Base-by-base conservation (phyloP, 2,888 invertebrate genomes). In the Monoplex corrugatus region DNA sequence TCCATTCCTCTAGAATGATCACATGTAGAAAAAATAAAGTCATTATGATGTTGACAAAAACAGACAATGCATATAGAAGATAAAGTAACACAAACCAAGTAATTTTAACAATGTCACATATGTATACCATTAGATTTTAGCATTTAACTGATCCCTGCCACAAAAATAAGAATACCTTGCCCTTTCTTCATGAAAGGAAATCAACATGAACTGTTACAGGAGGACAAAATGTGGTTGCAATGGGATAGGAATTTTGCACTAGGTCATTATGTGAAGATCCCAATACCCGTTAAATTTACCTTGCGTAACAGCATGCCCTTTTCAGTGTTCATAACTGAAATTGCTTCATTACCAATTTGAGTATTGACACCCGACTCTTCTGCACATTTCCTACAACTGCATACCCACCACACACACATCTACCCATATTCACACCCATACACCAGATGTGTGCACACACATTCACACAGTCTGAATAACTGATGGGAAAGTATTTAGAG, bases 201-300 rank as follows among this genome's bases (percentile, higher is more conserved):
- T 19, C 57, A 57, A 57, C 57, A 13, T 57, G 57, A 57, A 57
- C 57, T 57, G 57, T 57, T 23, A 57, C 57, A 57, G 57, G 57
- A 23, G 57, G 57, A 23, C 57, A 2, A 23, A 23, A 57, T 19
- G n/a, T n/a, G n/a, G n/a, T n/a, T n/a, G 35, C 16, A n/a, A 16
- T 1, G n/a, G 28, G 28, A 32, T 72, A 32, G 72, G 68, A 68
- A 13, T 72, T 68, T n/a, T 45, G 32, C 32, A 35, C 32, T n/a
- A 44, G 44, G 45, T 45, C 83, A 83, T 83, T 45, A 44, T 83
- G 23, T n/a, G n/a, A 32, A 50, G 83, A 32, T 83, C 45, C 35
- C 32, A 10, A 83, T 83, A 83, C 50, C 68, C 68, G 68, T 68
- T 68, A n/a, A 68, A 28, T n/a, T 23, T 6, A 28, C 16, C 68